Percentiles rank a stretch among this genome's conserved stretches.
Conservation (phyloP, 1,140 invertebrate species). For the Platyura marginata region DNA sequence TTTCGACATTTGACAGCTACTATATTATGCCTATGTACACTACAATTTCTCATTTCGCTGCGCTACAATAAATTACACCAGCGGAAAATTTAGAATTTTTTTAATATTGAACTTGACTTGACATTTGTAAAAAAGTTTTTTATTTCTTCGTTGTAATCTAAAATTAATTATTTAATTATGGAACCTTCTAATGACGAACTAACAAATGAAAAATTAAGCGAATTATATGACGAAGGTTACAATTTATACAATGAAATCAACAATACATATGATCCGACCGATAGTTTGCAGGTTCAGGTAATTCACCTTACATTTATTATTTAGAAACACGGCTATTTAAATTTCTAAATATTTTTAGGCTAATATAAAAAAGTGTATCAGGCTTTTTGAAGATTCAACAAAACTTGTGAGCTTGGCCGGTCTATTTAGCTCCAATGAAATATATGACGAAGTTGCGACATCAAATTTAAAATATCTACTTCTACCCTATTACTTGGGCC, state of each 20-base stretch:
- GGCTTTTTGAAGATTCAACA: constrained; percentile 57
- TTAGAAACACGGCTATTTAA: background rate
- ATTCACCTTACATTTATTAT: constrained; percentile 5
- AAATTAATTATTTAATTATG: too few species aligned
- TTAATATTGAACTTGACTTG: too few species aligned
- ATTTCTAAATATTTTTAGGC: constrained; percentile 27
- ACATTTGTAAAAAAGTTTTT: too few species aligned
- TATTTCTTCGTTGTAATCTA: too few species aligned
- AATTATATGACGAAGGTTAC: constrained; percentile 40
- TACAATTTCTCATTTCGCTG: too few species aligned
- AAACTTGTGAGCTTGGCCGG: constrained; percentile 53
- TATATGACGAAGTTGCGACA: constrained; percentile 68
- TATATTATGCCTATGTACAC: too few species aligned
- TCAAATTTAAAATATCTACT: constrained; percentile 69
- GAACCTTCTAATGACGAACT: too few species aligned
- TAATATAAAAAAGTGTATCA: constrained; percentile 47
- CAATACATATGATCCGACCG: constrained; percentile 34
- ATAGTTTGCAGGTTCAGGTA: constrained; percentile 39
- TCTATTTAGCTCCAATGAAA: constrained; percentile 79
- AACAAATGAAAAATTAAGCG: constrained; percentile 17
- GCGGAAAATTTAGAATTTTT: too few species aligned
- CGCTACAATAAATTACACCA: too few species aligned
- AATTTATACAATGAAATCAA: constrained; percentile 34
- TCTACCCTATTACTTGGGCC: constrained; percentile 65
- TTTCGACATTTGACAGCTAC: too few species aligned